Evolutionary conservation across 2,113 vertebrate genomes (phyloP), one percentile per base, ranked within the genome.

Genomic region (Alethe diademata): DNA sequence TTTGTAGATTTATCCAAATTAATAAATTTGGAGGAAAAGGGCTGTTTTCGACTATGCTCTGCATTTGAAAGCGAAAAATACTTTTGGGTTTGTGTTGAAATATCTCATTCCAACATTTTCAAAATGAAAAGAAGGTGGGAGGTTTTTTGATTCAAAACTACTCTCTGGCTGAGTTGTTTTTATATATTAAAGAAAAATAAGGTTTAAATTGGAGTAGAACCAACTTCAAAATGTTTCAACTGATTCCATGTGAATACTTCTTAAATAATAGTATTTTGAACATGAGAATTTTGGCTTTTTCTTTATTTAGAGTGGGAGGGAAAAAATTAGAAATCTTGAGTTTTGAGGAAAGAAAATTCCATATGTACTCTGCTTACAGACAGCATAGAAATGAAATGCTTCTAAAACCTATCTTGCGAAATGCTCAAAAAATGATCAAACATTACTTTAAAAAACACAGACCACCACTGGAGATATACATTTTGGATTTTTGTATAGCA

Each of bases 181-280:
- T 86, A 82, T 86, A 50, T 75, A 83, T 84, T 74, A 80, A 70
- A 86, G 71, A 78, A 95, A 94, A 91, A 88, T 67, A 95, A 91
- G 65, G 33, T 90, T 92, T 86, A 91, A 91, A 89, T 56, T 96
- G 86, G 91, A 93, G 22, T 43, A 61, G 65, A 81, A 84, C 43
- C 91, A 92, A 80, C 48, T 93, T 57, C 6, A 2, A 95, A 96
- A 80, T 71, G 5, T 91, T 97, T 93, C 3, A 1, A 67, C 72
- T 3, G 3, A 89, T 88, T 66, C 69, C 74, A 88, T 4, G 0
- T 79, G 88, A 86, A 86, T 92, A 40, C 12, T 88, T 93, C 57
- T 90, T 89, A 74, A 90, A 60, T 83, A 88, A 85, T 53, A 65
- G 28, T 5, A 35, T 79, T 88, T 74, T 78, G 65, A 84, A 74